Evolutionary conservation across 2,888 invertebrate genomes (phyloP), one percentile per base, ranked within the genome.

Genomic region (Melinopterus prodromus): DNA sequence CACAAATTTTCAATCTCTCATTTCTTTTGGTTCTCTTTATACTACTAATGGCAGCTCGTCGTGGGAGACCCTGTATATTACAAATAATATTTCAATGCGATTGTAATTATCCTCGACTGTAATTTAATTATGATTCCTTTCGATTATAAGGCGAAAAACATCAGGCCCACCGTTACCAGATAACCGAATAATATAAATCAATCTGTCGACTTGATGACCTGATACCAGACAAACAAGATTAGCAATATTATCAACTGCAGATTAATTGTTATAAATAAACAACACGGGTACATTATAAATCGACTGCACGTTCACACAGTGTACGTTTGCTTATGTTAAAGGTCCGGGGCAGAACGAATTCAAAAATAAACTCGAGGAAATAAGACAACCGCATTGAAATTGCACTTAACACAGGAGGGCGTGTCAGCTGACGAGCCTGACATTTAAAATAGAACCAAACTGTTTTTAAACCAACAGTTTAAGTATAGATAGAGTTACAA

Each of bases 321-420:
- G 53, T 12, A 53, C 0, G 2, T 53, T 9, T 9, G 53, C 9
- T 2, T 53, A 53, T 26, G 26, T 1, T 26, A 53, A 53, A 7
- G 38, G 9, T 38, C 9, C 53, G 7, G 53, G 1, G 9, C 53
- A 53, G 53, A 53, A 53, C 53, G 53, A 7, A 53, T 53, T 53
- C 53, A 53, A 53, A 53, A 53, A 53, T 53, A 53, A 53, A 53
- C 53, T 53, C 9, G 5, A 53, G 2, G 53, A 53, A 53, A 53
- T 53, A 53, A 53, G 53, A 53, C 53, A 53, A 53, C 53, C 53
- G 53, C 53, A 53, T 53, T 53, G 53, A 53, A 53, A 53, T 53
- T 53, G 53, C 53, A 12, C 53, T 7, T 53, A 53, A 12, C 12
- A 9, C 3, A 9, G 53, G 53, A 53, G 53, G 53, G 12, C 26